Evolutionary conservation across 2,113 vertebrate genomes (phyloP), one percentile per base, ranked within the genome.

Genomic region (Ivindomyrus marchei): DNA sequence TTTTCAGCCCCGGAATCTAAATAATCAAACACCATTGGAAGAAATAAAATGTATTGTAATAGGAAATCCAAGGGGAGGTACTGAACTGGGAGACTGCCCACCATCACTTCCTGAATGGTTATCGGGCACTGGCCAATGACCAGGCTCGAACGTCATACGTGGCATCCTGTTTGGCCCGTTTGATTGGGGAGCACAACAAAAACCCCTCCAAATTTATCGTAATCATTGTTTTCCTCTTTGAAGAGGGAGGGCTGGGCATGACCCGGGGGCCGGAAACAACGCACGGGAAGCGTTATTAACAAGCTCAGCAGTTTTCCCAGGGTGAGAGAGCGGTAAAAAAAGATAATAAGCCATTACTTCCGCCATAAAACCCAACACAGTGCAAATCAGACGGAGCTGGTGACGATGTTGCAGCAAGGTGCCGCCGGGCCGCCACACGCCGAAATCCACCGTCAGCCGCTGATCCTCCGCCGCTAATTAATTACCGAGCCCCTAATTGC

Each of bases 391-490:
- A 52, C 46, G 10, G 56, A 74, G 58, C 46, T 21, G 39, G 88
- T 89, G 88, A 89, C 46, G 70, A 50, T 39, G 80, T 17, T 42
- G 9, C 83, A 17, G 31, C 24, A 7, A 62, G n/a, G 36, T 47
- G n/a, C 53, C 31, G n/a, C 42, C 6, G 62, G 24, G 31, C 74
- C 0, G 11, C n/a, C 8, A 42, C 45, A 88, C 83, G 66, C 46
- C 50, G 27, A 87, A 50, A 87, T 89, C 31, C 39, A 46, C 90
- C 39, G 74, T 88, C 88, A 49, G 89, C 85, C 46, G 83, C 88
- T 39, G 53, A 56, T 47, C 91, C 31, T 87, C 77, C 45, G 9
- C 88, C 58, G 62, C 89, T 89, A 74, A 89, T 91, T 89, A 89
- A 83, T 89, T 89, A 56, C 88, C 19, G 36, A 15, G 15, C 3